phyloP scores from a whole-genome alignment of 2,797 vertebrate genomes.

The Falco peregrinus region DNA sequence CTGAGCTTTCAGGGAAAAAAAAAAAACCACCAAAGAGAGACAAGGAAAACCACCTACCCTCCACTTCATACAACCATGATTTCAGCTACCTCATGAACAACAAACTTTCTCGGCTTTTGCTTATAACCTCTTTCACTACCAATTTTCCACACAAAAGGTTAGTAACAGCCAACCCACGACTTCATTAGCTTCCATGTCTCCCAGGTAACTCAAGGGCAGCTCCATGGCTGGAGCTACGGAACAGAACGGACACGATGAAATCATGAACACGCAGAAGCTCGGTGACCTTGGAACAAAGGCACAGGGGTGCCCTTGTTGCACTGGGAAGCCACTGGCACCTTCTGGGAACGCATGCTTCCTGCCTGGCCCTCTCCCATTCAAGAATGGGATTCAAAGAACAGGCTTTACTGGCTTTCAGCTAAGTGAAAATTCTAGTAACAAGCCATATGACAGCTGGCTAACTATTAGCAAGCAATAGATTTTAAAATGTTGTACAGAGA shows the following conservation, averaged over 20 bases:
- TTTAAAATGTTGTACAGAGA: background rate
- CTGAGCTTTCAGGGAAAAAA: background rate
- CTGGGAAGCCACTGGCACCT: background rate
- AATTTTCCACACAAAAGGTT: background rate
- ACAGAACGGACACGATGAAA: background rate
- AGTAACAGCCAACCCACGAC: background rate
- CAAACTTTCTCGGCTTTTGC: background rate
- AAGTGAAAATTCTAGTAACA: background rate
- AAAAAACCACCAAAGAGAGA: fast-evolving
- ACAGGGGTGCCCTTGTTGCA: background rate
- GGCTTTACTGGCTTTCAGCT: background rate
- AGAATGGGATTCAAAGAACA: background rate
- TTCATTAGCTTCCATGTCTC: background rate
- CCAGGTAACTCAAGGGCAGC: background rate
- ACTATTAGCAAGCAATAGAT: background rate
- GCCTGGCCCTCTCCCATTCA: background rate
- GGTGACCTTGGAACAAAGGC: background rate
- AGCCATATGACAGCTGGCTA: background rate
- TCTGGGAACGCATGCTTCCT: background rate
- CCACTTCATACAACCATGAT: background rate
- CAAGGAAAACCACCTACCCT: background rate
- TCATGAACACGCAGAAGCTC: background rate
- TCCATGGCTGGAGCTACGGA: background rate
- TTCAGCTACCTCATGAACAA: background rate
- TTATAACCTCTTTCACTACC: background rate